A percentile compares a stretch with the other conserved stretches of the same genome.
Evolutionary conservation across 1,140 invertebrate genomes (phyloP).

Genomic region (Leptestheria dahalacensis): DNA sequence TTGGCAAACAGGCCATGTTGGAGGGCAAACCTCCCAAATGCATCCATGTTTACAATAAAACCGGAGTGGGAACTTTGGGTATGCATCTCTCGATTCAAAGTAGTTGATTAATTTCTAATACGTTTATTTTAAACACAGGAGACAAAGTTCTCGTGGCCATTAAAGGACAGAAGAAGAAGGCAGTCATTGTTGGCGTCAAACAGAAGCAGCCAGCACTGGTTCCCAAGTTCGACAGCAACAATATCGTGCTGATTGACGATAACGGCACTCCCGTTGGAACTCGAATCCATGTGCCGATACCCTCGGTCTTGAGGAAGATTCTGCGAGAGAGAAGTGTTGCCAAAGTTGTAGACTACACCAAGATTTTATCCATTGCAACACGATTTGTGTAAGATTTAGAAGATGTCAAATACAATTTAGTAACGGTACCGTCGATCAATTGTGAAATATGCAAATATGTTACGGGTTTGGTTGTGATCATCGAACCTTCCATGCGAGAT

Average conservation of each 20-base stretch:
- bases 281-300: conserved; percentile 86
- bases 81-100: conserved; percentile 19
- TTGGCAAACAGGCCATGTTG: conserved; percentile 83
- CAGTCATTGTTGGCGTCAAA: conserved; percentile 81
- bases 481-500: no score
- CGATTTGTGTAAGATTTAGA: conserved; percentile 71
- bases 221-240: conserved; percentile 91
- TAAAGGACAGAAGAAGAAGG: conserved; percentile 92
- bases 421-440: no score
- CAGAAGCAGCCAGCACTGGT: conserved; percentile 64
- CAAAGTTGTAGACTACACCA: conserved; percentile 86
- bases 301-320: conserved; percentile 72
- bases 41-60: conserved; percentile 80
- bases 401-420: no score
- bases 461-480: no score
- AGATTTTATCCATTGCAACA: conserved; percentile 80
- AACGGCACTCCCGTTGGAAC: conserved; percentile 84
- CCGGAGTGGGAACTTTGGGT: conserved; percentile 44
- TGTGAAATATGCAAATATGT: no score
- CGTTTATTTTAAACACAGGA: conserved; percentile 33
- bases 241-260: conserved; percentile 90
- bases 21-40: conserved; percentile 79
- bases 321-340: conserved; percentile 61
- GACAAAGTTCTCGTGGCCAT: conserved; percentile 89
- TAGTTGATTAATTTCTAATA: background rate